phyloP scores from a whole-genome alignment of 2,888 invertebrate genomes.

The Drosophila subquinaria region DNA sequence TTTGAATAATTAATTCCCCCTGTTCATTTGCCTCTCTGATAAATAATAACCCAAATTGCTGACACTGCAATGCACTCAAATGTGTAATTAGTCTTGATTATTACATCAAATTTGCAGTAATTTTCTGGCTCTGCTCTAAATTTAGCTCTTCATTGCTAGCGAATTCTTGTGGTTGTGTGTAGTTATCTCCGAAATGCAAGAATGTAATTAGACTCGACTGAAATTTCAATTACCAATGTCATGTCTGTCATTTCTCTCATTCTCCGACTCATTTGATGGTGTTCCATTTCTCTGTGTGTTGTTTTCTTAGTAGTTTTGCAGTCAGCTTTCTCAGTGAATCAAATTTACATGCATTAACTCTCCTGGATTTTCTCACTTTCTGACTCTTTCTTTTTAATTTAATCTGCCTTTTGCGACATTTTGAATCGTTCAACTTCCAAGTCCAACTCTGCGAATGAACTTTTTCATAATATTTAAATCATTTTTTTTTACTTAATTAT shows the following conservation, averaged over 20 bases:
- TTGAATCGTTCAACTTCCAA: neutral
- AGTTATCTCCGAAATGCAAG: neutral
- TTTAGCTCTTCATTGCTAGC: neutral
- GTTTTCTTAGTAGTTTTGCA: neutral
- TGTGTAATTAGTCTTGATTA: constrained; percentile 51
- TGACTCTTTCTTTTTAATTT: neutral
- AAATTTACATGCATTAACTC: neutral
- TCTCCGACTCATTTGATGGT: neutral
- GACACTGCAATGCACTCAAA: constrained; percentile 46
- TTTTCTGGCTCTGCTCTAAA: neutral
- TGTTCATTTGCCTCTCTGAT: neutral
- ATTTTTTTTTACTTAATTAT: too few species aligned
- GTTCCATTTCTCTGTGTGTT: neutral
- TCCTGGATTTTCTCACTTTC: neutral
- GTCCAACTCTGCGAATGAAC: too few species aligned
- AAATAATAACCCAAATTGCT: constrained; percentile 17
- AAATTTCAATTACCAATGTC: neutral
- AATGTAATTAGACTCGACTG: neutral
- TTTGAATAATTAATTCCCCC: constrained; percentile 1
- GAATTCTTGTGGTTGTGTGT: neutral
- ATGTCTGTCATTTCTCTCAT: neutral
- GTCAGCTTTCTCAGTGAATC: neutral
- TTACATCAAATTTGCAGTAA: constrained; percentile 8
- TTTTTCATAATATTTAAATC: too few species aligned
- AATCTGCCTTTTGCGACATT: neutral